Conservation (phyloP, 2,888 invertebrate species). For the Aproaerema taeniolella region DNA sequence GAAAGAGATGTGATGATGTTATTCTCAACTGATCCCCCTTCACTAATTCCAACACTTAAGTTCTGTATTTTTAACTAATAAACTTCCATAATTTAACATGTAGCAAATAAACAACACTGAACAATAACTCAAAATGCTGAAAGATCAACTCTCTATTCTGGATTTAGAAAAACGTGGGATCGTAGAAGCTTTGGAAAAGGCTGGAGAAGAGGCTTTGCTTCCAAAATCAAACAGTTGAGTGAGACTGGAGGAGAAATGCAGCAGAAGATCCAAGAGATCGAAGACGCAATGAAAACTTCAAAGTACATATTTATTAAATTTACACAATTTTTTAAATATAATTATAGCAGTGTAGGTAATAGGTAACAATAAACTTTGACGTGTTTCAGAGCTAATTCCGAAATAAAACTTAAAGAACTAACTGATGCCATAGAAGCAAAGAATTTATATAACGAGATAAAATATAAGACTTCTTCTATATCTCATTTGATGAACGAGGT, state of each 20-base stretch:
- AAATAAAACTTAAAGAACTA: conserved; percentile 24
- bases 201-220: conserved; percentile 15
- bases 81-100: too few relatives aligned
- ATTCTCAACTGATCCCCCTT: too few relatives aligned
- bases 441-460: conserved; percentile 33
- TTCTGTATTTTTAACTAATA: too few relatives aligned
- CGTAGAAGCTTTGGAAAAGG: conserved; percentile 15
- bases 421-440: conserved; percentile 18
- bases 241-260: conserved; percentile 13
- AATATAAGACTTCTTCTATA: conserved; percentile 31
- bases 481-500: conserved; percentile 38
- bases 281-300: conserved; percentile 18
- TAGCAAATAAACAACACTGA: too few relatives aligned
- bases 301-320: conserved; percentile 18
- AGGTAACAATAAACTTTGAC: neutral
- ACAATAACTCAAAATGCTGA: conserved; percentile 22
- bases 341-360: neutral
- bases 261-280: conserved; percentile 19
- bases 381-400: conserved; percentile 20
- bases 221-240: conserved; percentile 21
- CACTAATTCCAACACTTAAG: too few relatives aligned
- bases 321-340: neutral
- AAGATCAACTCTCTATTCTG: conserved; percentile 17
- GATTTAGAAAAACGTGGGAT: conserved; percentile 23
- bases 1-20: too few relatives aligned